Percentiles rank a stretch among this genome's conserved stretches.
Evolutionary conservation across 2,113 vertebrate species (phyloP).

Genomic region (Puffinus mauretanicus): DNA sequence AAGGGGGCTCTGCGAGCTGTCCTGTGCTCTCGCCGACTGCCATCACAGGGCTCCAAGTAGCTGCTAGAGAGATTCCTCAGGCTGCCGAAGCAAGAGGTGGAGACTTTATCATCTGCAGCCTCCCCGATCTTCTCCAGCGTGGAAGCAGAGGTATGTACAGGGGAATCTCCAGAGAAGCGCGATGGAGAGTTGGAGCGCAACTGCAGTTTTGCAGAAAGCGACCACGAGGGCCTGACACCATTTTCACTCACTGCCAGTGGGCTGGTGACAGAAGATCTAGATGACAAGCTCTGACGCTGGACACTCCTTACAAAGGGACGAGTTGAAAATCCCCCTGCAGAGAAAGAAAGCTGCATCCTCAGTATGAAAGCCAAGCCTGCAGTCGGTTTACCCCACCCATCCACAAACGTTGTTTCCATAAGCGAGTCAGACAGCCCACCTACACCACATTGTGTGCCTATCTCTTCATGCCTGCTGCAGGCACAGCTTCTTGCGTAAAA

Average conservation of each 20-base stretch:
- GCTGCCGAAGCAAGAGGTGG: constrained; percentile 90
- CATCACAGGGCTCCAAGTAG: constrained; percentile 69
- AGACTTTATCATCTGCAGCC: constrained; percentile 87
- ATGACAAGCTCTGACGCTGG: constrained; percentile 92
- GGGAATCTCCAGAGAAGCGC: constrained; percentile 92
- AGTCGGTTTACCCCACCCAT: neutral
- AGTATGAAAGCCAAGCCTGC: neutral
- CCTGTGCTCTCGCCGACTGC: constrained; percentile 82
- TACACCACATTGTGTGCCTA: accelerated
- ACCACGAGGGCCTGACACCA: constrained; percentile 89
- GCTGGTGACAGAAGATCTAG: constrained; percentile 91
- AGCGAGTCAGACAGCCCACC: neutral
- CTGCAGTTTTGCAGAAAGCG: constrained; percentile 90
- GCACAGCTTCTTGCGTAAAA: neutral
- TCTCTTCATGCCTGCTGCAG: neutral
- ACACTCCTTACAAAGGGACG: constrained; percentile 96
- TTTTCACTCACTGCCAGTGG: constrained; percentile 89
- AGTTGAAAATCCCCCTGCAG: constrained; percentile 91
- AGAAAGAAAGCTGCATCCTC: neutral
- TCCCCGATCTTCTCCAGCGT: constrained; percentile 93
- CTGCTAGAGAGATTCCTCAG: constrained; percentile 77
- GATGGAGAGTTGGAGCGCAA: constrained; percentile 93
- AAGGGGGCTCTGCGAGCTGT: constrained; percentile 83
- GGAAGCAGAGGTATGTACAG: constrained; percentile 81
- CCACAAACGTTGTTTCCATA: neutral